These are phyloP conservation scores for Biston betularia DNA, from an alignment of 2,888 invertebrate genomes.

Conservation along the genomic window DNA sequence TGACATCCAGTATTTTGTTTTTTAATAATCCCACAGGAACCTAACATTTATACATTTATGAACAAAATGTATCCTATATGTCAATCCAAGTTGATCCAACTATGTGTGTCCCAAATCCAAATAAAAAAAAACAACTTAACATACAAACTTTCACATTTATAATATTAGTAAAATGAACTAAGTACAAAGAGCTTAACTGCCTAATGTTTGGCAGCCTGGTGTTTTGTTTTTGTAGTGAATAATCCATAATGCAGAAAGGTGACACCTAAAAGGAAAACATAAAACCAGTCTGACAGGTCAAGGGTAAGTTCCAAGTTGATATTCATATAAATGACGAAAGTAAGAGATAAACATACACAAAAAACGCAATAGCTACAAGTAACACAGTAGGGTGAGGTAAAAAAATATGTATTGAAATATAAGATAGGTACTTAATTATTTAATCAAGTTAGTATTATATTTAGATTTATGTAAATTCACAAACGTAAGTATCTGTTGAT, in stretches of 20 bases:
- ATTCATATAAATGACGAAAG: neutral
- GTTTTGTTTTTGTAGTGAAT: neutral
- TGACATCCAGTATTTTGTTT: too few species aligned
- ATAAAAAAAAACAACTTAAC: too few species aligned
- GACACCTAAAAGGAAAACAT: slow-evolving; percentile 18
- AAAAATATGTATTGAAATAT: too few species aligned
- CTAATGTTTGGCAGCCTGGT: neutral
- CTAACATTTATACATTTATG: too few species aligned
- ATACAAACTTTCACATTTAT: neutral
- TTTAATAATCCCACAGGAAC: too few species aligned
- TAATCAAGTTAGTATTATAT: too few species aligned
- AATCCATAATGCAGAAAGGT: slow-evolving; percentile 5
- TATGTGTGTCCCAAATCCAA: too few species aligned
- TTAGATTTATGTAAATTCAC: neutral
- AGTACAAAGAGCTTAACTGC: neutral
- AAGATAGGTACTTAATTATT: too few species aligned
- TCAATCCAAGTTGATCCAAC: too few species aligned
- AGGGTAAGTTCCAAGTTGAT: neutral
- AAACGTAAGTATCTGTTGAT: neutral
- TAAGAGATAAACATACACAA: neutral
- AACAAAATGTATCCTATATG: too few species aligned
- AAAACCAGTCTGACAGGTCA: slow-evolving; percentile 18
- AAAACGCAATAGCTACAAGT: neutral
- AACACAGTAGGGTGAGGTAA: neutral
- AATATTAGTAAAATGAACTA: neutral